phyloP scores from a whole-genome alignment of 2,888 invertebrate genomes.

The Polydrusus tereticollis region DNA sequence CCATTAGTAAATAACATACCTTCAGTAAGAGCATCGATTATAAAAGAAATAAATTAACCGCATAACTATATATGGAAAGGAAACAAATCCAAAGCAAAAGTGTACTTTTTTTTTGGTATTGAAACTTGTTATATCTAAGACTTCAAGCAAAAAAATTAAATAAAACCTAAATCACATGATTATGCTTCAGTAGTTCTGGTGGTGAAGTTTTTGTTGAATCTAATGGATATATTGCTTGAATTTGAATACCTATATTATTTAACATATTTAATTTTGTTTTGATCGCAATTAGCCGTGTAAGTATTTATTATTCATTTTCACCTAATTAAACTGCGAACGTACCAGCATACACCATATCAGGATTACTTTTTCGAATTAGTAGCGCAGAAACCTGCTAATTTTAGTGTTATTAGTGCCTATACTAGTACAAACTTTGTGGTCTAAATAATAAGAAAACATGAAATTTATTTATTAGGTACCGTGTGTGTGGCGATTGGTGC shows the following conservation, averaged over 20 bases:
- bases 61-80: too few species aligned
- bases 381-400: slow-evolving; percentile 20
- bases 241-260: too few species aligned
- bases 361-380: slow-evolving; percentile 19
- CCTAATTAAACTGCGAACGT: slow-evolving; percentile 11
- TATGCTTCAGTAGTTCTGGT: too few species aligned
- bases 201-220: too few species aligned
- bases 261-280: background rate
- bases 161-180: too few species aligned
- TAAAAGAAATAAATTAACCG: too few species aligned
- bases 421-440: slow-evolving; percentile 1
- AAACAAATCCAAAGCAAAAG: too few species aligned
- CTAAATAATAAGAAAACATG: background rate
- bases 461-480: background rate
- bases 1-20: too few species aligned
- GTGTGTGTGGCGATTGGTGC: background rate
- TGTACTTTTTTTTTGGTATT: too few species aligned
- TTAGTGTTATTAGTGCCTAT: slow-evolving; percentile 4
- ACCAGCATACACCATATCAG: background rate
- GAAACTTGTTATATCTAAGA: too few species aligned
- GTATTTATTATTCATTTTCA: slow-evolving; percentile 7
- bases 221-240: background rate
- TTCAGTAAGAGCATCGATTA: too few species aligned
- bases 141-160: too few species aligned
- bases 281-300: background rate